Evolutionary conservation across 2,888 invertebrate species (phyloP).

Genomic region (Andrena minutula): DNA sequence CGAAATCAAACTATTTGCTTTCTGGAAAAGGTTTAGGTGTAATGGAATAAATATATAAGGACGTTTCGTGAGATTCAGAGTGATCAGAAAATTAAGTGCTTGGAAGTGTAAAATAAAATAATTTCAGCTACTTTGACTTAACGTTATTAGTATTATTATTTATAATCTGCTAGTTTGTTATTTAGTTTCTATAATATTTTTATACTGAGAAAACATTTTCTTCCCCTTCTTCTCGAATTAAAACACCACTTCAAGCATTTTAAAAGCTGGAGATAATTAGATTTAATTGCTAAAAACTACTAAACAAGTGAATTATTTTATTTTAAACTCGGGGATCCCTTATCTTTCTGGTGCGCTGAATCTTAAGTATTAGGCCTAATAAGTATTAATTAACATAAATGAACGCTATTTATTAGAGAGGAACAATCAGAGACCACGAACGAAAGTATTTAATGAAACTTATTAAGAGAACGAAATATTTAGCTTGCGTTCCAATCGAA

Average conservation of each 20-base stretch:
- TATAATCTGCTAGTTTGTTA: no score
- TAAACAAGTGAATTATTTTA: background rate
- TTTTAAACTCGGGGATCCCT: background rate
- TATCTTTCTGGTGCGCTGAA: conserved; percentile 3
- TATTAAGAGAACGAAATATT: conserved; percentile 29
- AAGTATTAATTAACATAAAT: conserved; percentile 47
- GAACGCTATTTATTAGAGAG: conserved; percentile 35
- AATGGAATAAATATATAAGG: conserved; percentile 27
- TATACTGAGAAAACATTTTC: background rate
- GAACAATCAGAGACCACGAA: conserved; percentile 56
- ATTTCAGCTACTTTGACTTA: background rate
- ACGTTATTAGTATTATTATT: no score
- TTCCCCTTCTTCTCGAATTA: background rate
- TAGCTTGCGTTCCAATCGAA: conserved; percentile 38
- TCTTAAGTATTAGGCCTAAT: conserved; percentile 52
- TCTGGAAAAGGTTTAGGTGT: conserved; percentile 16
- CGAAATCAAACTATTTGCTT: conserved; percentile 36
- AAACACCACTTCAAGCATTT: background rate
- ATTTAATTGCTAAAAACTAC: background rate
- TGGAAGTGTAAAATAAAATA: background rate
- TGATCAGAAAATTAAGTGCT: conserved; percentile 7
- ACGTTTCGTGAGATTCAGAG: conserved; percentile 28
- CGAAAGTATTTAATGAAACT: conserved; percentile 56
- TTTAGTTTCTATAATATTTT: background rate
- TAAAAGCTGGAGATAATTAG: background rate